phyloP scores from a whole-genome alignment of 2,797 vertebrate species.

The Notolabrus celidotus region DNA sequence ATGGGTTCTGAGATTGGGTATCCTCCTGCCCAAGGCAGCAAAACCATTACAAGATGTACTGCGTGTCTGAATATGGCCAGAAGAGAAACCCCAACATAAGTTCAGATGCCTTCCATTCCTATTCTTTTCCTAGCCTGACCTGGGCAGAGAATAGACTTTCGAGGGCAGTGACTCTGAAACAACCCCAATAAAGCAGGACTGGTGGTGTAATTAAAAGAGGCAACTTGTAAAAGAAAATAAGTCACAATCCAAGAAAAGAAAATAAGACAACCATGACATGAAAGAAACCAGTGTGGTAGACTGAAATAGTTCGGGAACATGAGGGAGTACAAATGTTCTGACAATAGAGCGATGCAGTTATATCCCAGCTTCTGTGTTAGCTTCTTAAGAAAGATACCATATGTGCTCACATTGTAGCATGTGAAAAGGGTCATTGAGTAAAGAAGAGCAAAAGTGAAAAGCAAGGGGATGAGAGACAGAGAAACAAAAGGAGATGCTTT shows the following conservation, averaged over 20 bases:
- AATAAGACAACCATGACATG: background rate
- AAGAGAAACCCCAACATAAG: constrained; percentile 1
- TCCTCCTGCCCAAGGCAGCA: no score
- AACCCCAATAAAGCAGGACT: constrained; percentile 8
- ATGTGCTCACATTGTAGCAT: constrained; percentile 11
- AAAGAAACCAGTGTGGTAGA: no score
- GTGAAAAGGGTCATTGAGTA: constrained; percentile 47
- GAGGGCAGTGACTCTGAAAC: constrained; percentile 29
- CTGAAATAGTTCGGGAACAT: no score
- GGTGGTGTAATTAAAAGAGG: constrained; percentile 23
- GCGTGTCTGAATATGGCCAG: background rate
- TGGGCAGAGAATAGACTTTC: constrained; percentile 11
- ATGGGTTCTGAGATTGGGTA: no score
- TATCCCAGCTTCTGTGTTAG: no score
- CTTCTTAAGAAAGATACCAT: constrained; percentile 12
- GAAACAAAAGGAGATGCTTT: constrained; percentile 48
- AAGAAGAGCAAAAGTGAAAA: constrained; percentile 47
- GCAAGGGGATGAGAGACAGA: constrained; percentile 32
- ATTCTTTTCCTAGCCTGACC: no score
- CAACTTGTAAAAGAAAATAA: constrained; percentile 9
- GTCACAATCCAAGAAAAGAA: constrained; percentile 15
- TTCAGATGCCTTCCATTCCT: no score
- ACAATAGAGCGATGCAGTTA: no score
- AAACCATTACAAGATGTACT: no score
- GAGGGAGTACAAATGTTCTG: no score